Conservation (phyloP, 2,888 invertebrate species). For the Margaritifera margaritifera region DNA sequence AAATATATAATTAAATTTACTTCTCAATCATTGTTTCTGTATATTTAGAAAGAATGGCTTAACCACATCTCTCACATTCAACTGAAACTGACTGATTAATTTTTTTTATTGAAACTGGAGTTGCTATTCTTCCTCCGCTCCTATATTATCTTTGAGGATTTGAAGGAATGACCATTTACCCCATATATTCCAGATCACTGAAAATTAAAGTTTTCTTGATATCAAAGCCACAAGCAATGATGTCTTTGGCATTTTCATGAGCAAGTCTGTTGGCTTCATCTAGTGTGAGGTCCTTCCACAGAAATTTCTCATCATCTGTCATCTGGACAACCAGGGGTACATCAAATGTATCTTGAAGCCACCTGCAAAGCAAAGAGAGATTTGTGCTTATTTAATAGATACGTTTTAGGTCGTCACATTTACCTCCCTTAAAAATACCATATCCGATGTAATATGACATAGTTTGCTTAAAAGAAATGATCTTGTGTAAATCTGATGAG, state of each 20-base stretch:
- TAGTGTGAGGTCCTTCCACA: conserved; percentile 95
- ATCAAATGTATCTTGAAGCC: conserved; percentile 97
- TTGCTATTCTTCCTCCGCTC: not conserved
- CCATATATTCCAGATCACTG: conserved; percentile 93
- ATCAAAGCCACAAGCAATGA: conserved; percentile 97
- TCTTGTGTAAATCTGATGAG: no score
- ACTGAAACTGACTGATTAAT: no score
- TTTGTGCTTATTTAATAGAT: not conserved
- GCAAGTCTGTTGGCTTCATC: conserved; percentile 90
- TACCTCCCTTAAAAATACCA: not conserved
- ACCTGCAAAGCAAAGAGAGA: conserved; percentile 76
- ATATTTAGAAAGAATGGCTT: no score
- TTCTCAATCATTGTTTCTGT: no score
- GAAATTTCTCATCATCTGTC: conserved; percentile 97
- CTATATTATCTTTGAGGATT: not conserved
- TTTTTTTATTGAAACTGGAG: not conserved
- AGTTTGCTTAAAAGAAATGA: no score
- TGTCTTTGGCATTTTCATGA: conserved; percentile 95
- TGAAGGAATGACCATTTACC: conserved; percentile 77
- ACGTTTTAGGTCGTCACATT: not conserved
- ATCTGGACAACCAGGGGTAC: conserved; percentile 96
- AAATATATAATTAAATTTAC: no score
- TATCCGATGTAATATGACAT: not conserved
- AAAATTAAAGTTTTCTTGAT: conserved; percentile 96
- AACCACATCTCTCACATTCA: no score